Conservation (phyloP, 2,888 invertebrate species). For the Diloba caeruleocephala region DNA sequence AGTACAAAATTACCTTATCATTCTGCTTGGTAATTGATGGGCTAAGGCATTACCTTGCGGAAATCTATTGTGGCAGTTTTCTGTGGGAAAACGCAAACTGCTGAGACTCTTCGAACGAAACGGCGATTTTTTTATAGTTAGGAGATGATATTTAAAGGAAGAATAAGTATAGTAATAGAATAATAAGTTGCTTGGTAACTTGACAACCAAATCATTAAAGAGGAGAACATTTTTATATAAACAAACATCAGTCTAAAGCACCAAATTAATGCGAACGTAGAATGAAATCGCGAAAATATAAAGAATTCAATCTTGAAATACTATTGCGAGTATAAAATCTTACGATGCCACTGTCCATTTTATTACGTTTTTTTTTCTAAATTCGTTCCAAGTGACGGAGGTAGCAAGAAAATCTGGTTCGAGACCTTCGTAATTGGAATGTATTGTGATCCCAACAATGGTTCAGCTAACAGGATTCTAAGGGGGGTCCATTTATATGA, state of each 20-base stretch:
- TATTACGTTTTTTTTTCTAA: slow-evolving; percentile 30
- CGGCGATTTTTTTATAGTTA: slow-evolving; percentile 24
- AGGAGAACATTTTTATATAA: too few species aligned
- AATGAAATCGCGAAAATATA: too few species aligned
- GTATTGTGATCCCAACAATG: slow-evolving; percentile 71
- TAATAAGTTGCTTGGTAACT: too few species aligned
- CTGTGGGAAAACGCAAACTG: slow-evolving; percentile 22
- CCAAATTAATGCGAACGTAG: too few species aligned
- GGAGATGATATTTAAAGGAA: too few species aligned
- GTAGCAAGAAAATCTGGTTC: slow-evolving; percentile 47
- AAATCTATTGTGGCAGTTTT: slow-evolving; percentile 41
- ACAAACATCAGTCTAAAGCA: too few species aligned
- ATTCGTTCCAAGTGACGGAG: slow-evolving; percentile 38
- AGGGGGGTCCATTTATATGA: slow-evolving; percentile 63
- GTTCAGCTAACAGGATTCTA: slow-evolving; percentile 62
- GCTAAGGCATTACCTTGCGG: slow-evolving; percentile 31
- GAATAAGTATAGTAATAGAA: too few species aligned
- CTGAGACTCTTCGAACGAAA: slow-evolving; percentile 23
- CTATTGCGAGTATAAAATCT: slow-evolving; percentile 18
- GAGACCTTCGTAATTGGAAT: slow-evolving; percentile 65
- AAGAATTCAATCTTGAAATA: slow-evolving; percentile 5
- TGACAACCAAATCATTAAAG: too few species aligned
- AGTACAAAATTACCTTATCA: slow-evolving; percentile 33
- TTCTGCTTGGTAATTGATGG: slow-evolving; percentile 35
- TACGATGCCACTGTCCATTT: slow-evolving; percentile 21